phyloP scores from a whole-genome alignment of 2,797 vertebrate species.

The Cetoscarus ocellatus region DNA sequence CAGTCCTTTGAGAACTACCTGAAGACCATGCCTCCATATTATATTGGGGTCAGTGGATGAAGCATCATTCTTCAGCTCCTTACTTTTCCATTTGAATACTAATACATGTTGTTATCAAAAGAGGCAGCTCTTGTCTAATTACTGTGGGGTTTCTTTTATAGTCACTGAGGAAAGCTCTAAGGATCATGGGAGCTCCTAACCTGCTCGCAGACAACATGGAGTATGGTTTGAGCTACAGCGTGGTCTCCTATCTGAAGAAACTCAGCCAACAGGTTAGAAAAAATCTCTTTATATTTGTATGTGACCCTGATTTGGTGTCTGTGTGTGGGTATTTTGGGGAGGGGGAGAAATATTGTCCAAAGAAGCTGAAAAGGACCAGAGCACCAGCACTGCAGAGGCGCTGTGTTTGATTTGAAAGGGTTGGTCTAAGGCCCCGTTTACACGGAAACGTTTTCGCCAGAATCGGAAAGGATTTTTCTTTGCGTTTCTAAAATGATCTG shows the following conservation, averaged over 20 bases:
- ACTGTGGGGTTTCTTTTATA: constrained; percentile 66
- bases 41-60: constrained; percentile 88
- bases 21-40: constrained; percentile 99
- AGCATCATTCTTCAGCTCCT: not conserved
- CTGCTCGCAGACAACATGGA: constrained; percentile 99
- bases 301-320: not conserved
- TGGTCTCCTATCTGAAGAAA: constrained; percentile 99
- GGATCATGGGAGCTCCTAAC: constrained; percentile 99
- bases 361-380: too few relatives aligned
- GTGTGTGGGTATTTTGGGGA: not conserved
- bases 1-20: constrained; percentile 99
- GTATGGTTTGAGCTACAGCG: constrained; percentile 99
- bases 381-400: too few relatives aligned
- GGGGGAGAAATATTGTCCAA: too few relatives aligned
- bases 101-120: not conserved
- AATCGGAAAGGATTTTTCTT: too few relatives aligned
- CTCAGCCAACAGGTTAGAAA: constrained; percentile 96
- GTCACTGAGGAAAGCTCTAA: constrained; percentile 98
- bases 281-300: not conserved
- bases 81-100: not conserved
- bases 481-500: too few relatives aligned
- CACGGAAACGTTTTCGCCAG: too few relatives aligned
- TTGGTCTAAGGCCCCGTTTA: too few relatives aligned
- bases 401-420: too few relatives aligned
- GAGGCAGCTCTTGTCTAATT: not conserved